Percentiles rank a stretch among this genome's conserved stretches.
These are phyloP conservation scores for Ooceraea biroi DNA, from an alignment of 1,140 invertebrate species.

Conservation along the genomic window DNA sequence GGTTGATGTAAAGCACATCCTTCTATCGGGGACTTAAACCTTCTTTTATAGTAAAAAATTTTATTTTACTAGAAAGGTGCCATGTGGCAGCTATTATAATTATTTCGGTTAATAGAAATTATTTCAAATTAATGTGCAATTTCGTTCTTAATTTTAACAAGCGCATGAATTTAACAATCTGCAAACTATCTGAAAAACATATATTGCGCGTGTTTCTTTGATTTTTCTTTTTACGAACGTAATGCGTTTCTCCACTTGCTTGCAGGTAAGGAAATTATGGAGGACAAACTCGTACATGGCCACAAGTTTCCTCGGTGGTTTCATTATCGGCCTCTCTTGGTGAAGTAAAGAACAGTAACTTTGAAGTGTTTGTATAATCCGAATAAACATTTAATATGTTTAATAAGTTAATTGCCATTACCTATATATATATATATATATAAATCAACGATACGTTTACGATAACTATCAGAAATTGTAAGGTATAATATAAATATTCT, in stretches of 20 bases:
- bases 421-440: constrained; percentile 24
- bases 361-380: constrained; percentile 60
- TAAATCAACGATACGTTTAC: too few species aligned
- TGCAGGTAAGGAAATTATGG: constrained; percentile 91
- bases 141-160: neutral
- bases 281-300: constrained; percentile 92
- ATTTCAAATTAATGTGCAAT: constrained; percentile 21
- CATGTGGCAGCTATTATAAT: neutral
- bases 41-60: constrained; percentile 14
- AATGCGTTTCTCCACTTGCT: constrained; percentile 71
- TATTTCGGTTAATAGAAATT: constrained; percentile 22
- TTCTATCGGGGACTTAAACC: constrained; percentile 12
- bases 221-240: neutral
- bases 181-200: neutral
- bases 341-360: constrained; percentile 73
- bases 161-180: too few species aligned
- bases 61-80: neutral
- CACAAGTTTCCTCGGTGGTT: constrained; percentile 94
- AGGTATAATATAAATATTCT: constrained; percentile 14
- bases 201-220: constrained; percentile 41
- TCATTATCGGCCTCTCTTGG: constrained; percentile 93
- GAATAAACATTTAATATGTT: constrained; percentile 42
- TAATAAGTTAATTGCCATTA: neutral
- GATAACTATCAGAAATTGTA: constrained; percentile 17
- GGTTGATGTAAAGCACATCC: neutral